Conservation (phyloP, 2,113 vertebrate genomes). For the Bujurquina vittata region DNA sequence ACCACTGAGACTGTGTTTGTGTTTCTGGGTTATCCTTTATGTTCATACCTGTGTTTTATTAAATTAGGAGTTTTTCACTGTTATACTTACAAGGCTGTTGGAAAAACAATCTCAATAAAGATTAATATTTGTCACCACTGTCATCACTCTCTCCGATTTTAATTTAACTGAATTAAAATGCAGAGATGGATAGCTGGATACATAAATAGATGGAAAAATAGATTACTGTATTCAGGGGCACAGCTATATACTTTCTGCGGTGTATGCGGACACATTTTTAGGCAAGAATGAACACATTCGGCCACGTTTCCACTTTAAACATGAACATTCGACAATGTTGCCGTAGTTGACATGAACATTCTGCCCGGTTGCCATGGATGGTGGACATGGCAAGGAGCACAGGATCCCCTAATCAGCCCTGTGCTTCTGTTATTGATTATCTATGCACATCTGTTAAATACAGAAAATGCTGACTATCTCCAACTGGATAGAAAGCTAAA, state of each 20-base stretch:
- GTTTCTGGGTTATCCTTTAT: constrained; percentile 21
- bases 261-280: too few relatives aligned
- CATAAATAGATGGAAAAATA: not conserved
- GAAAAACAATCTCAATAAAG: constrained; percentile 66
- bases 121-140: constrained; percentile 57
- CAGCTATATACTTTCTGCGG: too few relatives aligned
- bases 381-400: too few relatives aligned
- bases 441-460: too few relatives aligned
- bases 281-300: too few relatives aligned
- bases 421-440: too few relatives aligned
- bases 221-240: too few relatives aligned
- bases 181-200: not conserved
- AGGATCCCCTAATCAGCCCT: too few relatives aligned
- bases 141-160: not conserved
- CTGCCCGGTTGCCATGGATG: too few relatives aligned
- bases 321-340: too few relatives aligned
- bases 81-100: constrained; percentile 37
- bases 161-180: not conserved
- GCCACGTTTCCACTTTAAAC: too few relatives aligned
- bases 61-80: constrained; percentile 41
- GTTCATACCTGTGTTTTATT: constrained; percentile 42
- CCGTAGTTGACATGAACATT: too few relatives aligned
- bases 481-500: not conserved
- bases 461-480: not conserved
- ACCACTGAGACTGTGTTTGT: constrained; percentile 45